These are phyloP conservation scores for Sweltsa coloradensis DNA, from an alignment of 1,140 invertebrate species.

Conservation along the genomic window DNA sequence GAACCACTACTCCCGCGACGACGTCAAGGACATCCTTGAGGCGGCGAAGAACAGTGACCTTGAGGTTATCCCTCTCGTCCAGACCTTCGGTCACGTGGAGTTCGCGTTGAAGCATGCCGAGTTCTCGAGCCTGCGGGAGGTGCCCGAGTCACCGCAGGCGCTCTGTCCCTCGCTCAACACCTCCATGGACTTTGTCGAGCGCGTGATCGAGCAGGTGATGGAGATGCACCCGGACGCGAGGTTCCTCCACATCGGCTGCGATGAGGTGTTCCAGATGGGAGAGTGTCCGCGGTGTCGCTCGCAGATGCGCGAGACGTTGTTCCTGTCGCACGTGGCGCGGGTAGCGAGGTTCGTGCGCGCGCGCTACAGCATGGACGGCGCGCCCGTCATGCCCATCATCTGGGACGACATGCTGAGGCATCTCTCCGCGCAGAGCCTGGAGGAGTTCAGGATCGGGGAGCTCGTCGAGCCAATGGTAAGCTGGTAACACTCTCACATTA, in stretches of 20 bases:
- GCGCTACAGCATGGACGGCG: constrained; percentile 26
- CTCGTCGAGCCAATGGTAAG: constrained; percentile 73
- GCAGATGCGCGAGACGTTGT: constrained; percentile 25
- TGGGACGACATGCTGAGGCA: constrained; percentile 93
- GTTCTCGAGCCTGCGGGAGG: constrained; percentile 66
- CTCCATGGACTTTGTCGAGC: constrained; percentile 53
- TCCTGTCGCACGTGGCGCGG: constrained; percentile 28
- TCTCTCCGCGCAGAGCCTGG: constrained; percentile 28
- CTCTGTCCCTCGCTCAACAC: constrained; percentile 68
- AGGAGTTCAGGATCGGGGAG: constrained; percentile 42
- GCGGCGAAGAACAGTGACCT: constrained; percentile 52
- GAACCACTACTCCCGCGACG: constrained; percentile 61
- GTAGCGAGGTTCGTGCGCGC: constrained; percentile 30
- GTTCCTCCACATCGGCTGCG: constrained; percentile 46
- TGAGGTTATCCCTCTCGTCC: constrained; percentile 81
- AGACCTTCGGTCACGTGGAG: constrained; percentile 93
- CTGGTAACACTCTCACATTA: too few relatives aligned
- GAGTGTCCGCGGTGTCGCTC: constrained; percentile 31
- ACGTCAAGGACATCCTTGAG: constrained; percentile 50
- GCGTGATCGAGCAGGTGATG: constrained; percentile 73
- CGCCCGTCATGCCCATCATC: constrained; percentile 50
- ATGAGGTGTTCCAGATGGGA: constrained; percentile 42
- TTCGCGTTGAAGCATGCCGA: constrained; percentile 73
- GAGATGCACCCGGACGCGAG: constrained; percentile 32
- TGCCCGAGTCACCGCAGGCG: constrained; percentile 60